These are phyloP conservation scores for Rhamphomyia laevipes DNA, from an alignment of 2,888 invertebrate species.

Conservation along the genomic window DNA sequence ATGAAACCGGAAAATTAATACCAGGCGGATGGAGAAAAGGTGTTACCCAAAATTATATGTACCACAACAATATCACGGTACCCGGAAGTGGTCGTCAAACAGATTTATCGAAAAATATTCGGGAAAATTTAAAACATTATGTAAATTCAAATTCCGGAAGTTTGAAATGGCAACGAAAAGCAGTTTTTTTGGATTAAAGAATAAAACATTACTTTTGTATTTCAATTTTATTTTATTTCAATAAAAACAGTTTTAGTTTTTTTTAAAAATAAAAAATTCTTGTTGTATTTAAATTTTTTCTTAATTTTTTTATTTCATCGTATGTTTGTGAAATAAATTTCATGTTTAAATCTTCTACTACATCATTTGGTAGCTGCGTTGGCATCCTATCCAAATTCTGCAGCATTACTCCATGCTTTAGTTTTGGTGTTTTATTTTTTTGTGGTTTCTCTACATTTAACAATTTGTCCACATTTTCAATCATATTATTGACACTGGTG, in stretches of 20 bases:
- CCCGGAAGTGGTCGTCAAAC: neutral
- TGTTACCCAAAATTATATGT: neutral
- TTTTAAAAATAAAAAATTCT: too few species aligned
- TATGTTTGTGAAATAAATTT: neutral
- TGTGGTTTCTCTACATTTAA: too few species aligned
- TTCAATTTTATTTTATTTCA: too few species aligned
- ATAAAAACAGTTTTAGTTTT: too few species aligned
- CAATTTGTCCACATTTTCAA: too few species aligned
- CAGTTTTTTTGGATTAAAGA: too few species aligned
- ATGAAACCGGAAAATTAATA: slow-evolving; percentile 1
- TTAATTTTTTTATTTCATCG: neutral
- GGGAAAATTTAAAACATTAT: neutral
- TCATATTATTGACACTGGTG: too few species aligned
- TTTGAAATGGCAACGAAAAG: neutral
- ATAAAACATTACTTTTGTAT: too few species aligned
- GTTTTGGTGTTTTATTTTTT: too few species aligned
- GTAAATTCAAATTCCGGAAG: neutral
- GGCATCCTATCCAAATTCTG: neutral
- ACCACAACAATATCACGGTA: neutral
- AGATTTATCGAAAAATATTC: neutral
- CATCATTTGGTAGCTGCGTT: neutral
- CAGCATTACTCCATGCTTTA: too few species aligned
- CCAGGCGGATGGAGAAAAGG: slow-evolving; percentile 10
- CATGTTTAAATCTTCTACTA: neutral
- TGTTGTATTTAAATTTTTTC: neutral